Evolutionary conservation across 2,888 invertebrate species (phyloP).

Genomic region (Cerceris rybyensis): DNA sequence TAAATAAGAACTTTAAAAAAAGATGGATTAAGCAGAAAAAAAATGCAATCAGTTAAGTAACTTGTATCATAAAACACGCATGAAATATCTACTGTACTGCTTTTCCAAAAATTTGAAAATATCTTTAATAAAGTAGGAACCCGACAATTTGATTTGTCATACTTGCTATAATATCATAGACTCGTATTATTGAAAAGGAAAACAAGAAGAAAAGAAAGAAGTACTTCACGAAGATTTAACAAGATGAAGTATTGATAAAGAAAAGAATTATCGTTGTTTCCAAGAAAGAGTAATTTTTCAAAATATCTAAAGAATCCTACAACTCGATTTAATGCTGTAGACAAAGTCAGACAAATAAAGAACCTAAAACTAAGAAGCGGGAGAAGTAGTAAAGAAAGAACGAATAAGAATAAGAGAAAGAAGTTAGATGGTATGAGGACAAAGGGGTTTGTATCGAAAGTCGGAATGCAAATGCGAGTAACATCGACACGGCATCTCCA

Average conservation of each 20-base stretch:
- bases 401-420: constrained; percentile 28
- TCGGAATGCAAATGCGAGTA: constrained; percentile 76
- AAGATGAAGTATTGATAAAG: too few relatives aligned
- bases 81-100: too few relatives aligned
- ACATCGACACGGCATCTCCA: constrained; percentile 76
- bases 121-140: too few relatives aligned
- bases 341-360: constrained; percentile 7
- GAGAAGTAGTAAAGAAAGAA: constrained; percentile 3
- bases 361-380: constrained; percentile 19
- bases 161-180: too few relatives aligned
- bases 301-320: neutral
- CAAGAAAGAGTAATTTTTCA: too few relatives aligned
- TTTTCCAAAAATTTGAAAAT: too few relatives aligned
- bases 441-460: constrained; percentile 75
- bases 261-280: too few relatives aligned
- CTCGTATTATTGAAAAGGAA: neutral
- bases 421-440: constrained; percentile 62
- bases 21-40: too few relatives aligned
- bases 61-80: too few relatives aligned
- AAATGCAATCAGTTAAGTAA: too few relatives aligned
- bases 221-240: neutral
- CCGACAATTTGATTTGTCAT: too few relatives aligned
- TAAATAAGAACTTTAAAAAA: too few relatives aligned
- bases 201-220: neutral
- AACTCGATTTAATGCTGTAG: constrained; percentile 51